Percentiles rank a stretch among this genome's conserved stretches.
phyloP scores from a whole-genome alignment of 2,797 vertebrate species.

The Zenarchopterus dispar region DNA sequence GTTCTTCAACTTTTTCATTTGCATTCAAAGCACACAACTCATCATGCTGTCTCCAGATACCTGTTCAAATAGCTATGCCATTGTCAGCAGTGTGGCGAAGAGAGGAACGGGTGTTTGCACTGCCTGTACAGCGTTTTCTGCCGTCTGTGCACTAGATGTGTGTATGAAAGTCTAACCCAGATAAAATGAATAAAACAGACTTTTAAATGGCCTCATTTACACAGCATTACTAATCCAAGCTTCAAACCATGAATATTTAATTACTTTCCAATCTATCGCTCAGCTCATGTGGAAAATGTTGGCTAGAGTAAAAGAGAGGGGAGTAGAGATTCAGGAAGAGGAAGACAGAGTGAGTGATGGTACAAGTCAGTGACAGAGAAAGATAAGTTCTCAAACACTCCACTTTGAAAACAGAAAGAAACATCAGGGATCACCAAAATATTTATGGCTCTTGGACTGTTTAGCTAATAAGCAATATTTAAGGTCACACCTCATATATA shows the following conservation, averaged over 20 bases:
- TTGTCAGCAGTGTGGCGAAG: conserved; percentile 55
- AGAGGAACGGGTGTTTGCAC: conserved; percentile 33
- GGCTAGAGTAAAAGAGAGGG: conserved; percentile 28
- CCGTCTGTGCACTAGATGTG: conserved; percentile 29
- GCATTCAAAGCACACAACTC: conserved; percentile 74
- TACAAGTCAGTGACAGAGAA: conserved; percentile 44
- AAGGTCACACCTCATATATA: conserved; percentile 22
- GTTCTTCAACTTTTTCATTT: conserved; percentile 76
- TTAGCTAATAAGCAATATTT: conserved; percentile 21
- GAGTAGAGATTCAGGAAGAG: conserved; percentile 22
- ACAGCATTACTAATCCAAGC: conserved; percentile 78
- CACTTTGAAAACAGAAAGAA: conserved; percentile 27
- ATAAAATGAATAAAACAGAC: conserved; percentile 84
- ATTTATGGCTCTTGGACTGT: conserved; percentile 17
- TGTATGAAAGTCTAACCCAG: conserved; percentile 76
- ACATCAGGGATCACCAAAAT: conserved; percentile 23
- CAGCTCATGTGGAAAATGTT: conserved; percentile 56
- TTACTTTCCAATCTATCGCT: conserved; percentile 66
- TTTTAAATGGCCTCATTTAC: conserved; percentile 83
- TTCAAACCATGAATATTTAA: conserved; percentile 84
- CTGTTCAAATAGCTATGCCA: conserved; percentile 71
- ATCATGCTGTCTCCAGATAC: conserved; percentile 71
- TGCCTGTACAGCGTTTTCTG: conserved; percentile 30
- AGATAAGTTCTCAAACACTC: conserved; percentile 28
- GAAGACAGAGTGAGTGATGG: conserved; percentile 41